These are phyloP conservation scores for Chitala chitala DNA, from an alignment of 2,113 vertebrate genomes.

Conservation along the genomic window DNA sequence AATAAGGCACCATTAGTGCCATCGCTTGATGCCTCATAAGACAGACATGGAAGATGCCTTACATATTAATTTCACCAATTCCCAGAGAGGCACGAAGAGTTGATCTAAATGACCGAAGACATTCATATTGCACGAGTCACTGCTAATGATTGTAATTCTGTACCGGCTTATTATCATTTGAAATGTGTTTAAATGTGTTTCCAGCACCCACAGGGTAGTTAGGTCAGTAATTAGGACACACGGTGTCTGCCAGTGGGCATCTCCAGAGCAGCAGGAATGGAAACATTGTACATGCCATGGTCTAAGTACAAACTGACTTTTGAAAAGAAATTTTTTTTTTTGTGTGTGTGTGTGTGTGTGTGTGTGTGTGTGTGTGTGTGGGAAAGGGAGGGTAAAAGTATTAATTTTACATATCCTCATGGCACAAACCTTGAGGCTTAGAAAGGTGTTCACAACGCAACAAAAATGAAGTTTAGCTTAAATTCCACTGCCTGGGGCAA, in stretches of 20 bases:
- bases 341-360: too few species aligned
- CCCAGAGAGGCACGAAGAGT: conserved; percentile 12
- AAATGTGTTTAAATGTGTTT: conserved; percentile 27
- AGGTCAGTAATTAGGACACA: conserved; percentile 27
- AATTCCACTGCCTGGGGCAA: not conserved
- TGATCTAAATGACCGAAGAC: conserved; percentile 21
- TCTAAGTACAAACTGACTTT: not conserved
- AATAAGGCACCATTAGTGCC: conserved; percentile 6
- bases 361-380: too few species aligned
- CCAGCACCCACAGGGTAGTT: conserved; percentile 14
- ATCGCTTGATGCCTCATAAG: not conserved
- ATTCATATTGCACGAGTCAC: conserved; percentile 16
- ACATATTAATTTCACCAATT: conserved; percentile 15
- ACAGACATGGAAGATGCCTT: not conserved
- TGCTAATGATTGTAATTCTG: conserved; percentile 28
- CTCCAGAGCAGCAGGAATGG: conserved; percentile 12
- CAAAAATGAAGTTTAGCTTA: too few species aligned
- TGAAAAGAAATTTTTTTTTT: not conserved
- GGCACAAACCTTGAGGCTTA: too few species aligned
- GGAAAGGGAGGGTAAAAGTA: too few species aligned
- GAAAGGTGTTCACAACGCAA: too few species aligned
- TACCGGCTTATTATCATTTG: conserved; percentile 17
- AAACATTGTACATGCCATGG: not conserved
- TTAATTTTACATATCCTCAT: too few species aligned
- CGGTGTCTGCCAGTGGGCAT: conserved; percentile 21